A percentile compares a stretch with the other conserved stretches of the same genome.
phyloP scores from a whole-genome alignment of 2,888 invertebrate species.

The Smittia sp. region DNA sequence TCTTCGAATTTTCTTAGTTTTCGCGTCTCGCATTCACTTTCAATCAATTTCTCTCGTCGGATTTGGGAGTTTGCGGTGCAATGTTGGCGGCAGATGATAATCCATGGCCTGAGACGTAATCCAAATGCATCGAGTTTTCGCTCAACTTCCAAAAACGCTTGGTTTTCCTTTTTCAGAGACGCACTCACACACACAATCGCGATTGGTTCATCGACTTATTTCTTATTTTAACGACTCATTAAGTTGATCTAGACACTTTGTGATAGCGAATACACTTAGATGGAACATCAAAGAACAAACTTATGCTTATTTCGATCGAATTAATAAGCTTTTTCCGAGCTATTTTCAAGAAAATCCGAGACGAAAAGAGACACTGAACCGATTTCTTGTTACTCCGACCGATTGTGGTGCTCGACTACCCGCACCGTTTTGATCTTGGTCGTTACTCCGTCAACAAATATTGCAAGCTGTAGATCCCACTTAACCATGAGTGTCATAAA shows the following conservation, averaged over 20 bases:
- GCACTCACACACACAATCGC: conserved; percentile 36
- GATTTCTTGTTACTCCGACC: too few species aligned
- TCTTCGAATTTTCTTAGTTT: conserved; percentile 26
- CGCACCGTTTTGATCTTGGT: too few species aligned
- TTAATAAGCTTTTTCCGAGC: conserved; percentile 13
- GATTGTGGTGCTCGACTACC: too few species aligned
- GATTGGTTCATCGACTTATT: conserved; percentile 7
- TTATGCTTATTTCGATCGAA: conserved; percentile 22
- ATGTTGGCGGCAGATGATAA: conserved; percentile 34
- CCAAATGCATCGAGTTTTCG: conserved; percentile 23
- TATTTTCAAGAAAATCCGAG: too few species aligned
- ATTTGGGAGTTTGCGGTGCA: conserved; percentile 18
- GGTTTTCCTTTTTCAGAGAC: conserved; percentile 17
- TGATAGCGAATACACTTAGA: not conserved
- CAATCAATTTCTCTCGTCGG: conserved; percentile 15
- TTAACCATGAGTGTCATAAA: too few species aligned
- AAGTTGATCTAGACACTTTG: conserved; percentile 16
- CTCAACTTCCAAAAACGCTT: conserved; percentile 35
- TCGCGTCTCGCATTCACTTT: conserved; percentile 19
- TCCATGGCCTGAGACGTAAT: conserved; percentile 25
- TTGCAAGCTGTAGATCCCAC: too few species aligned
- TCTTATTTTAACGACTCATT: conserved; percentile 21
- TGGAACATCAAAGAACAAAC: conserved; percentile 12
- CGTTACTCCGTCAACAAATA: not conserved
- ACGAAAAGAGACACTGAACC: too few species aligned